phyloP scores from a whole-genome alignment of 2,888 invertebrate genomes.

The Spisula solida region DNA sequence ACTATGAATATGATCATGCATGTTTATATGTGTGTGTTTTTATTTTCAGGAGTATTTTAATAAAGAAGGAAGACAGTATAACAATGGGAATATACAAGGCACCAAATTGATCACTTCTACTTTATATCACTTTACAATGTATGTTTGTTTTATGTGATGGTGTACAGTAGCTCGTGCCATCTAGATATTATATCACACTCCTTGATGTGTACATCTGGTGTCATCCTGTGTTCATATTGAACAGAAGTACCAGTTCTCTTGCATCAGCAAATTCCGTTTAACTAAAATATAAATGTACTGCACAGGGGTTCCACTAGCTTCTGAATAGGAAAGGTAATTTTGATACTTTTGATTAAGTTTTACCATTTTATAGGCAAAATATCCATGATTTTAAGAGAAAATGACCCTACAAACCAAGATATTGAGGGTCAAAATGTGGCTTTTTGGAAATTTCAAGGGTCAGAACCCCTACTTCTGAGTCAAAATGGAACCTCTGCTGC shows the following conservation, averaged over 20 bases:
- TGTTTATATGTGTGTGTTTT: background rate
- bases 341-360: no score
- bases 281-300: background rate
- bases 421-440: no score
- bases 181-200: background rate
- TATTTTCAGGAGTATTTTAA: conserved; percentile 78
- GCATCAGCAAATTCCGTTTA: background rate
- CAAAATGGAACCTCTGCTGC: no score
- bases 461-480: no score
- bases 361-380: no score
- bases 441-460: no score
- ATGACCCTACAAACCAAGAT: no score
- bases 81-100: conserved; percentile 79
- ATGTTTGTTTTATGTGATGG: background rate
- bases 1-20: background rate
- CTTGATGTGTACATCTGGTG: background rate
- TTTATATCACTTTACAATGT: background rate
- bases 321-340: no score
- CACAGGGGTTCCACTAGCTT: no score
- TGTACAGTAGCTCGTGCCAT: background rate
- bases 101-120: conserved; percentile 58
- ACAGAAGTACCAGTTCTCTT: background rate
- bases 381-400: no score
- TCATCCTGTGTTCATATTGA: background rate
- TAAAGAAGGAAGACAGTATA: conserved; percentile 76